Percentiles rank a stretch among this genome's conserved stretches.
Evolutionary conservation across 2,888 invertebrate species (phyloP).

Genomic region (Microctonus hyperodae): DNA sequence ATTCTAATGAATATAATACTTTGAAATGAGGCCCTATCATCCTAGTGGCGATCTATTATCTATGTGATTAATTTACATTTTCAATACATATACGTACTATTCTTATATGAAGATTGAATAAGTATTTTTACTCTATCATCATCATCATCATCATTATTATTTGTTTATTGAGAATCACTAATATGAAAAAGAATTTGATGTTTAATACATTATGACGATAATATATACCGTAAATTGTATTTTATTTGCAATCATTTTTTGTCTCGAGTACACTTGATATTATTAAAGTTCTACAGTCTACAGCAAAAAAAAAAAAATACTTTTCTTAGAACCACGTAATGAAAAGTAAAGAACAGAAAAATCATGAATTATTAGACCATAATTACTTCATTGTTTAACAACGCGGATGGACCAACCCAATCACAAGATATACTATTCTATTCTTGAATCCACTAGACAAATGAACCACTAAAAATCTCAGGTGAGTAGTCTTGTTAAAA

Average conservation of each 20-base stretch:
- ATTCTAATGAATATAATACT: neutral
- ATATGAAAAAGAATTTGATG: neutral
- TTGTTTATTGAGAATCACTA: neutral
- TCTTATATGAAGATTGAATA: neutral
- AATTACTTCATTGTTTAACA: slow-evolving; percentile 51
- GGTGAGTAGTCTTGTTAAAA: slow-evolving; percentile 62
- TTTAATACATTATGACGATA: neutral
- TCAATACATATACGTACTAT: neutral
- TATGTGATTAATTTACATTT: neutral
- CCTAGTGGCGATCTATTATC: neutral
- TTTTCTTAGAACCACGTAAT: too few relatives aligned
- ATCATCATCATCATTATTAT: neutral
- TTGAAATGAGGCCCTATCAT: neutral
- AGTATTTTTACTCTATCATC: neutral
- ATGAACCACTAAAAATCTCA: slow-evolving; percentile 54
- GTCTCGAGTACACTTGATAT: slow-evolving; percentile 10
- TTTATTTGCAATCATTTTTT: neutral
- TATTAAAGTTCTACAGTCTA: slow-evolving; percentile 25
- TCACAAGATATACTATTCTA: slow-evolving; percentile 61
- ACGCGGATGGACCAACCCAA: slow-evolving; percentile 52
- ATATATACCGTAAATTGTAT: too few relatives aligned
- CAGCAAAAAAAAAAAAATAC: slow-evolving; percentile 20
- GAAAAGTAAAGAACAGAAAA: slow-evolving; percentile 1
- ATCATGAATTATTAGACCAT: slow-evolving; percentile 34
- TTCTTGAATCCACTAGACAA: slow-evolving; percentile 62